Conservation (phyloP, 2,888 invertebrate species). For the Eilema depressum region DNA sequence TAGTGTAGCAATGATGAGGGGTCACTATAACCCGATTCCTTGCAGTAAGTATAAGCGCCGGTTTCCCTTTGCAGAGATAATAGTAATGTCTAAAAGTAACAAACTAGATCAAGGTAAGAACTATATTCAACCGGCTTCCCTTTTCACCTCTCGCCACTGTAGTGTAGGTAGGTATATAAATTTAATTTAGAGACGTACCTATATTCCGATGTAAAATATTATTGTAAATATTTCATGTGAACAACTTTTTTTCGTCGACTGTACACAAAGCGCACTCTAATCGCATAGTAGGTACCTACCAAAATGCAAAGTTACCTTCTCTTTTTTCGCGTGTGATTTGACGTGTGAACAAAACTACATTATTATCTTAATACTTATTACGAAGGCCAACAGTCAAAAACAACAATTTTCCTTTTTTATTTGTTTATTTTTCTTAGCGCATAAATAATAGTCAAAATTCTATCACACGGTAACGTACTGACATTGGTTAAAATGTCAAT, state of each 20-base stretch:
- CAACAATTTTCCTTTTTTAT: background rate
- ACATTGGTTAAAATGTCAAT: constrained; percentile 1
- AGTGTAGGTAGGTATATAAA: no score
- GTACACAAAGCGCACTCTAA: background rate
- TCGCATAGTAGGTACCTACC: background rate
- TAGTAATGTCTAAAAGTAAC: no score
- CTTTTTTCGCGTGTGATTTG: background rate
- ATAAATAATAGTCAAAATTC: background rate
- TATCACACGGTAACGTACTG: background rate
- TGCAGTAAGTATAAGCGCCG: no score
- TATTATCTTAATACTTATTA: background rate
- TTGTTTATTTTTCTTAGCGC: background rate
- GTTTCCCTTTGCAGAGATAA: no score
- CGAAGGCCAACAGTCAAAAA: background rate
- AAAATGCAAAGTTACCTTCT: background rate
- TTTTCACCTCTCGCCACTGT: no score
- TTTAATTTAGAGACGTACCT: no score
- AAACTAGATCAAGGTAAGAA: no score
- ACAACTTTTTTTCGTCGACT: background rate
- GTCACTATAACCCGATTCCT: no score
- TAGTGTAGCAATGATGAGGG: no score
- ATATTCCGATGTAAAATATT: no score
- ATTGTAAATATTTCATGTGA: no score
- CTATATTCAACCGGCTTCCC: no score
- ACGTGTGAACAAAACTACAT: background rate